A percentile compares a stretch with the other conserved stretches of the same genome.
Evolutionary conservation across 2,113 vertebrate genomes (phyloP).

Genomic region (Collichthys lucidus): DNA sequence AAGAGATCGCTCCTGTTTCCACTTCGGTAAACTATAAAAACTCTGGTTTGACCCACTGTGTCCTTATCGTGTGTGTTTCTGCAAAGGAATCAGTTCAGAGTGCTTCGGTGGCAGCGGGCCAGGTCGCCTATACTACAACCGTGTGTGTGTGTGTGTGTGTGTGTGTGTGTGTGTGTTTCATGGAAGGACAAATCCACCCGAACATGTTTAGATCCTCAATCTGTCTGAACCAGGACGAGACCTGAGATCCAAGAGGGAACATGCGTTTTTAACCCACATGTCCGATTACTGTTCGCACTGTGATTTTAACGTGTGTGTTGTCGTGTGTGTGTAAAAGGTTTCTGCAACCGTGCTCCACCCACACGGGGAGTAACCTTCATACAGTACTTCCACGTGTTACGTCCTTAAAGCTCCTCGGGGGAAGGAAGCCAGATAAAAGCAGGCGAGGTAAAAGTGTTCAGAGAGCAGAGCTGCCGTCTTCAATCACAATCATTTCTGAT

Average conservation of each 20-base stretch:
- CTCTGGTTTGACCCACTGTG: constrained; percentile 31
- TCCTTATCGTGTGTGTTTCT: constrained; percentile 22
- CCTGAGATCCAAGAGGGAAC: not conserved
- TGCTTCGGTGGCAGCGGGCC: constrained; percentile 70
- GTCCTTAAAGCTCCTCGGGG: too few species aligned
- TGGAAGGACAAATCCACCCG: constrained; percentile 15
- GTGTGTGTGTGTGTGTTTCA: constrained; percentile 9
- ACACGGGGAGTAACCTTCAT: not conserved
- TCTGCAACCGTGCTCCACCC: not conserved
- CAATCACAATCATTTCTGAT: too few species aligned
- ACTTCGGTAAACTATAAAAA: constrained; percentile 17
- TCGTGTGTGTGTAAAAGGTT: not conserved
- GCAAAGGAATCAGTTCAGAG: constrained; percentile 56
- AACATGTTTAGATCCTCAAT: constrained; percentile 9
- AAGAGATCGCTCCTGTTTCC: constrained; percentile 8
- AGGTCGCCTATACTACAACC: constrained; percentile 14
- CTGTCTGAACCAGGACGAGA: not conserved
- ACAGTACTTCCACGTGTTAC: too few species aligned
- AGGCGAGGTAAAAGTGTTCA: too few species aligned
- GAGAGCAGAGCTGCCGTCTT: too few species aligned
- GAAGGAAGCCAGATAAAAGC: too few species aligned
- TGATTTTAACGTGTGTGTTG: not conserved
- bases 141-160: constrained; percentile 10
- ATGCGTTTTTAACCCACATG: too few species aligned
- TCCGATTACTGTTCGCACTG: not conserved